phyloP scores from a whole-genome alignment of 1,140 invertebrate species.

The Ips nitidus region DNA sequence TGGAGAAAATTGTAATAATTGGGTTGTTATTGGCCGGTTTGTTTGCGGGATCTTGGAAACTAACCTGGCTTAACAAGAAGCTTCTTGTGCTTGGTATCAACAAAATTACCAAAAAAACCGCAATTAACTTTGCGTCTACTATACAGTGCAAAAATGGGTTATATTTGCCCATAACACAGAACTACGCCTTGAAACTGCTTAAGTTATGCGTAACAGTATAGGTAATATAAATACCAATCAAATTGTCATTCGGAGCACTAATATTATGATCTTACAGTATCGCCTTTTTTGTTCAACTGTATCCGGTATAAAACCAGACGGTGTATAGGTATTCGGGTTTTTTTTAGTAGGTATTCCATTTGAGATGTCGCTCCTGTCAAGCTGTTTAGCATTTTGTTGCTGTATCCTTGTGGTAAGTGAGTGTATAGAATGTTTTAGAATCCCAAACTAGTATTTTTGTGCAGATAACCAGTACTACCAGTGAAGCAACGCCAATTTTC shows the following conservation, averaged over 20 bases:
- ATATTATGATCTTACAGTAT: too few species aligned
- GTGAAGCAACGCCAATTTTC: slow-evolving; percentile 4
- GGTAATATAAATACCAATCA: not conserved
- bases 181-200: not conserved
- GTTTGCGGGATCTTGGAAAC: slow-evolving; percentile 5
- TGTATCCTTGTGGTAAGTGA: too few species aligned
- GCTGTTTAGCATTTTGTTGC: too few species aligned
- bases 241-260: not conserved
- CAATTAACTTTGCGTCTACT: not conserved
- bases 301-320: too few species aligned
- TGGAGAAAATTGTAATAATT: not conserved
- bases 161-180: not conserved
- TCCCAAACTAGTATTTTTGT: too few species aligned
- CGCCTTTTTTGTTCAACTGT: too few species aligned
- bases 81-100: not conserved
- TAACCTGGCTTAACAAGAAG: slow-evolving; percentile 9
- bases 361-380: too few species aligned
- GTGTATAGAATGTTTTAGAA: too few species aligned
- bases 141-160: not conserved
- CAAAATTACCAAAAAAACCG: not conserved
- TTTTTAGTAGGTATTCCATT: too few species aligned
- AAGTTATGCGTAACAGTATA: too few species aligned
- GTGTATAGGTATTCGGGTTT: too few species aligned
- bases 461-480: too few species aligned
- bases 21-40: not conserved